Percentiles rank a stretch among this genome's conserved stretches.
Conservation (phyloP, 1,140 invertebrate genomes). For the Drosophila sproati region DNA sequence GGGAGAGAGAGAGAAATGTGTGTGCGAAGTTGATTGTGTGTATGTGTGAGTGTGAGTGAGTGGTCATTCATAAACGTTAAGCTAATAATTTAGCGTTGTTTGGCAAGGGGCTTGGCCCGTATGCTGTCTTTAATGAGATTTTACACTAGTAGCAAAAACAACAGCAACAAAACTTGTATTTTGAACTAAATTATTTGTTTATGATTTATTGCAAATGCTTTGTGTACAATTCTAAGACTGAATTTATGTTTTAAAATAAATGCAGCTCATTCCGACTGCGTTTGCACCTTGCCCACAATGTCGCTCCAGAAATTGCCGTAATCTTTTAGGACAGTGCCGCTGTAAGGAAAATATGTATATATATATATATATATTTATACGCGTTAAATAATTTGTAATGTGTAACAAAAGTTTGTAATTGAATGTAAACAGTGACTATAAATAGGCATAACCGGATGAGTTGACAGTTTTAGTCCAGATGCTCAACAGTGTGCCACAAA, state of each 20-base stretch:
- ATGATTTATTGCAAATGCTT: conserved; percentile 59
- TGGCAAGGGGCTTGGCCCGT: conserved; percentile 24
- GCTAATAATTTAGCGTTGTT: conserved; percentile 68
- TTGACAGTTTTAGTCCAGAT: conserved; percentile 35
- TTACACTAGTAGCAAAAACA: conserved; percentile 21
- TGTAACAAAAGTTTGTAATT: conserved; percentile 8
- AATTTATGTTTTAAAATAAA: conserved; percentile 18
- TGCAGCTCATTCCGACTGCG: conserved; percentile 49
- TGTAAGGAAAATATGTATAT: conserved; percentile 85
- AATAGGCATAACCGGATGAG: conserved; percentile 57
- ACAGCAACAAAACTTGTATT: conserved; percentile 33
- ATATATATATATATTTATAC: conserved; percentile 33
- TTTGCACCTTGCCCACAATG: conserved; percentile 82
- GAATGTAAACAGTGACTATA: conserved; percentile 41
- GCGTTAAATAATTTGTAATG: neutral
- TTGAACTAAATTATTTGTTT: conserved; percentile 62
- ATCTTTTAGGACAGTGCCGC: conserved; percentile 89
- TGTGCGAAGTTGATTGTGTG: conserved; percentile 9
- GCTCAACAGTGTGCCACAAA: conserved; percentile 37
- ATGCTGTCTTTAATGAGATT: conserved; percentile 16
- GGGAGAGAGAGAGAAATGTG: conserved; percentile 7
- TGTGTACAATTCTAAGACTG: conserved; percentile 38
- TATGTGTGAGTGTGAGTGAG: conserved; percentile 15
- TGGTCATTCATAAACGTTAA: conserved; percentile 75
- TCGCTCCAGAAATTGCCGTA: conserved; percentile 90